These are phyloP conservation scores for Drosophila jambulina DNA, from an alignment of 1,140 invertebrate genomes.

Conservation along the genomic window DNA sequence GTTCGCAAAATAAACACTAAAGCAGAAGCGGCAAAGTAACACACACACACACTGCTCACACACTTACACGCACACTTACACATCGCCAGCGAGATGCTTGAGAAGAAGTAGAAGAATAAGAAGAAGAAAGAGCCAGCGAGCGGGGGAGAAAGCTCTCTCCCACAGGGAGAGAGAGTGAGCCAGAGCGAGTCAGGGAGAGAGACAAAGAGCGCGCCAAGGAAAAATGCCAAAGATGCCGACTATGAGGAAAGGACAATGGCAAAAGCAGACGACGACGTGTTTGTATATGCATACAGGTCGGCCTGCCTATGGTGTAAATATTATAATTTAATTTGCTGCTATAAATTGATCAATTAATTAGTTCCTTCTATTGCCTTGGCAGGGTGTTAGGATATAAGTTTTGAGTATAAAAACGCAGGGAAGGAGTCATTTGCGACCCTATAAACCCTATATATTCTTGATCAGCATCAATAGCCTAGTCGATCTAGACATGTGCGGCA, in stretches of 20 bases:
- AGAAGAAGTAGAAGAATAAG: conserved; percentile 20
- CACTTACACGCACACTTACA: conserved; percentile 17
- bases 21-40: conserved; percentile 60
- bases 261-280: conserved; percentile 63
- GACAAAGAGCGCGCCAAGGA: conserved; percentile 51
- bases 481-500: too few relatives aligned
- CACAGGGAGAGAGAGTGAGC: conserved; percentile 3
- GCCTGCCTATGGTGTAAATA: neutral
- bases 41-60: conserved; percentile 3
- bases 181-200: conserved; percentile 1
- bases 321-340: neutral
- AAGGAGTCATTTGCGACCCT: neutral
- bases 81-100: conserved; percentile 21
- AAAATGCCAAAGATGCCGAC: conserved; percentile 67
- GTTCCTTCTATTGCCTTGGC: neutral
- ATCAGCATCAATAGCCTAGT: too few relatives aligned
- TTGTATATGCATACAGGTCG: conserved; percentile 28
- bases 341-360: neutral
- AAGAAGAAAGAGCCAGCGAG: neutral
- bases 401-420: neutral
- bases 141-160: conserved; percentile 9
- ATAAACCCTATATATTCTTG: too few relatives aligned
- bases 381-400: neutral
- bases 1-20: conserved; percentile 63
- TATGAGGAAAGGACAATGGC: conserved; percentile 64